Base-by-base conservation (phyloP, 2,113 vertebrate genomes). In the Trinectes maculatus region DNA sequence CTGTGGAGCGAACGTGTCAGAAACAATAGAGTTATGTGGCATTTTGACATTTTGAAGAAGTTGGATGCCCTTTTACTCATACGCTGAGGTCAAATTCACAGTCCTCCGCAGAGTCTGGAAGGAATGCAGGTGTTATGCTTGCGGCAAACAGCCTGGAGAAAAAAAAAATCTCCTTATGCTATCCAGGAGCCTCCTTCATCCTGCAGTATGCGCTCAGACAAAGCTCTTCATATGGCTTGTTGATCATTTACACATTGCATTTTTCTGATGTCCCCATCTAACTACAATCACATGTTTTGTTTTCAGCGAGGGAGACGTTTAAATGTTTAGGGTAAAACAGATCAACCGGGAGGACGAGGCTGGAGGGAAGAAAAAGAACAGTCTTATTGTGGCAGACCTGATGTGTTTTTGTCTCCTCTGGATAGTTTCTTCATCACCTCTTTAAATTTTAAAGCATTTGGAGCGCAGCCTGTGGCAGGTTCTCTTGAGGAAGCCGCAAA, bases 361-460 rank as follows among this genome's bases (percentile, higher is more conserved):
- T 65, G 37, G 43, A 43, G 61, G 53, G 46, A 74, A 81, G 77
- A 47, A 69, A 77, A 59, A 83, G 71, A 80, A 88, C 91, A 86
- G 79, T 87, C 84, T 83, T 83, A 85, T 86, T 89, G 84, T 84
- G 79, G 86, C 87, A 75, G 73, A 83, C 87, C 75, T 82, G 87
- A 90, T 92, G 89, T 91, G 86, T 88, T 91, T 87, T 90, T 94
- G 91, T 94, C 94, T 94, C 92, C 93, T 95, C 95, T 98, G 95
- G 94, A 93, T 90, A 95, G 93, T 95, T 95, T 98, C 95, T 94
- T 93, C 94, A 93, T 94, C 96, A 97, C 95, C 95, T 97, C 95
- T 95, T 98, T 96, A 96, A 97, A 95, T 95, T 95, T 96, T 96
- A 96, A 94, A 87, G 93, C 93, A 87, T 89, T 96, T 96, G 95